Evolutionary conservation across 2,888 invertebrate species (phyloP).

Genomic region (Nomada hirtipes): DNA sequence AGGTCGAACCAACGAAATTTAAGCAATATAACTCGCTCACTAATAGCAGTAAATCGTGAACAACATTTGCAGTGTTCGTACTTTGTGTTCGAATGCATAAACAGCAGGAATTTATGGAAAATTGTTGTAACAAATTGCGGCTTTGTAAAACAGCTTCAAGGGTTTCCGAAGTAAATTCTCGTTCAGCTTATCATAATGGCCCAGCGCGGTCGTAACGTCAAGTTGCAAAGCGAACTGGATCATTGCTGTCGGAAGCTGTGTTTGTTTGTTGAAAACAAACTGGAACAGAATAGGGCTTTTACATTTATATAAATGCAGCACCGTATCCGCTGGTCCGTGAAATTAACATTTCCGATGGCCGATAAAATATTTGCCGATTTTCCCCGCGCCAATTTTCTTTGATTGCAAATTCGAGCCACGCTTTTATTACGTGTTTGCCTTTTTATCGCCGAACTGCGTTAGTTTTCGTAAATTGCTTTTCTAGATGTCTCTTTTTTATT

Average conservation of each 20-base stretch:
- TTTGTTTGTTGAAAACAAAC: conserved; percentile 34
- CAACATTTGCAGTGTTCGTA: neutral
- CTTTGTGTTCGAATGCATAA: neutral
- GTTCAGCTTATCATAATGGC: conserved; percentile 26
- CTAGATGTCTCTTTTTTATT: neutral
- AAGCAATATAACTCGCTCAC: neutral
- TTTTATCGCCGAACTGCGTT: neutral
- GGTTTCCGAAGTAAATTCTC: conserved; percentile 45
- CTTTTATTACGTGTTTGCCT: neutral
- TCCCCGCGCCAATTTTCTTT: neutral
- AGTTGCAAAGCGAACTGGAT: conserved; percentile 5
- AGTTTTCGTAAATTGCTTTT: neutral
- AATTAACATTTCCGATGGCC: conserved; percentile 21
- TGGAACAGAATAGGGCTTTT: neutral
- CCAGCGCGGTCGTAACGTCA: neutral
- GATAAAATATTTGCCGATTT: conserved; percentile 20
- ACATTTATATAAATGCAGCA: conserved; percentile 35
- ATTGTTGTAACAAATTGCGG: conserved; percentile 52
- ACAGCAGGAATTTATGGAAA: conserved; percentile 27
- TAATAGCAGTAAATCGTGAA: conserved; percentile 17
- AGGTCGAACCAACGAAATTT: neutral
- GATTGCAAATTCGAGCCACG: neutral
- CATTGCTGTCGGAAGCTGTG: neutral
- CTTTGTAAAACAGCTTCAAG: conserved; percentile 40
- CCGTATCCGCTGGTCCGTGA: neutral